Percentiles rank a stretch among this genome's conserved stretches.
These are phyloP conservation scores for Liopterus haemorrhoidalis DNA, from an alignment of 2,888 invertebrate species.

Conservation along the genomic window DNA sequence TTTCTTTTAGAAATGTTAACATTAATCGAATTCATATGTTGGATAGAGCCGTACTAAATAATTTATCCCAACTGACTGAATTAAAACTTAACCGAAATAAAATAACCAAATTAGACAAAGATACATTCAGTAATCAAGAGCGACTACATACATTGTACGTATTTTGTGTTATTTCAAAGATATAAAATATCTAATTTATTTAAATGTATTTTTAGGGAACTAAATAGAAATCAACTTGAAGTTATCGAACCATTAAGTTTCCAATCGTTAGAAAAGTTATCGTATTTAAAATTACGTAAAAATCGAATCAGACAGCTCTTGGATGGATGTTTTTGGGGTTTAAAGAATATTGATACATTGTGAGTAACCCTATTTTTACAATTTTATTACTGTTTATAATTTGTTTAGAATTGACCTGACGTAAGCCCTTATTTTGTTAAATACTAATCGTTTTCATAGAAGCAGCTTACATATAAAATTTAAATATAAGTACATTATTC, in stretches of 20 bases:
- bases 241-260: constrained; percentile 78
- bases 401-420: constrained; percentile 7
- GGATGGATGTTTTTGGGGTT: constrained; percentile 87
- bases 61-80: constrained; percentile 63
- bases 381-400: constrained; percentile 13
- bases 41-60: constrained; percentile 65
- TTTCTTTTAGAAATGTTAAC: constrained; percentile 55
- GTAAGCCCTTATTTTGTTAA: not conserved
- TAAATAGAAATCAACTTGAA: constrained; percentile 77
- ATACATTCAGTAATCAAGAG: constrained; percentile 63
- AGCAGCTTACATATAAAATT: too few species aligned
- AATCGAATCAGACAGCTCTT: constrained; percentile 73
- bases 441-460: too few species aligned
- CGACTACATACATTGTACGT: constrained; percentile 68
- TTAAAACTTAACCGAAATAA: constrained; percentile 78
- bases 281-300: constrained; percentile 68
- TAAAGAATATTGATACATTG: constrained; percentile 65
- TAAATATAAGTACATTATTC: too few species aligned
- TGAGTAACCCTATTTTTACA: constrained; percentile 40
- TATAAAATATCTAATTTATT: constrained; percentile 8
- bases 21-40: constrained; percentile 68
- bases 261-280: constrained; percentile 66
- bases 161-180: constrained; percentile 14
- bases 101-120: constrained; percentile 62
- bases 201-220: constrained; percentile 54